These are phyloP conservation scores for Sebastes trivittatus DNA, from an alignment of 2,797 vertebrate species.

Conservation along the genomic window DNA sequence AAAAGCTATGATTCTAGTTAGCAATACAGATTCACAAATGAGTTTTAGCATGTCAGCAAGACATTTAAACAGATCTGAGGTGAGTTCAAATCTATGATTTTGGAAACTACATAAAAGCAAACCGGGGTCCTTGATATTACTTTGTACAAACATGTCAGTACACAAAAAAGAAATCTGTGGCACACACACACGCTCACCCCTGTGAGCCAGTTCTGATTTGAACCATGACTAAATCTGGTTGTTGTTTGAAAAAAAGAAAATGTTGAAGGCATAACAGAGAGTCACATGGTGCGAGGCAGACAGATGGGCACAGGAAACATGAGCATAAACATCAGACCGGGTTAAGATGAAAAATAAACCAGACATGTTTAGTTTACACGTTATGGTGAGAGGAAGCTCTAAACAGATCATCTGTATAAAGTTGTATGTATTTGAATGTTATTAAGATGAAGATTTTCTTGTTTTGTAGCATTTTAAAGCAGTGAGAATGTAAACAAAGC, in stretches of 20 bases:
- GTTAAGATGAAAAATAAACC: constrained; percentile 12
- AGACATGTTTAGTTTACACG: constrained; percentile 13
- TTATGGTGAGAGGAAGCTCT: neutral
- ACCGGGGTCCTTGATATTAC: neutral
- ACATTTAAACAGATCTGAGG: neutral
- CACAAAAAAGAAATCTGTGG: neutral
- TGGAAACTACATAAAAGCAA: neutral
- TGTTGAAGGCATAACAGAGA: neutral
- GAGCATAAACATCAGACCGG: constrained; percentile 16
- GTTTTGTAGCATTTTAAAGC: neutral
- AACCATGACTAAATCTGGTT: constrained; percentile 19
- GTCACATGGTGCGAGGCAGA: constrained; percentile 17
- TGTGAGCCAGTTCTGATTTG: neutral
- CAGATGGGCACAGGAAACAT: constrained; percentile 1
- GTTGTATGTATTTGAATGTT: neutral
- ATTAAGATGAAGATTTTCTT: neutral
- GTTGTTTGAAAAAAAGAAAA: constrained; percentile 15
- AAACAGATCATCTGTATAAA: neutral
- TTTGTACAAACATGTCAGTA: neutral
- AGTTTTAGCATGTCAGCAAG: neutral
- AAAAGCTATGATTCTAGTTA: neutral
- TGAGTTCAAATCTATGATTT: neutral
- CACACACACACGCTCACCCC: neutral
- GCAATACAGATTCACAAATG: neutral
- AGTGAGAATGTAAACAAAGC: neutral